Evolutionary conservation across 2,888 invertebrate genomes (phyloP), one percentile per base, ranked within the genome.

Genomic region (Camptogramma bilineatum): DNA sequence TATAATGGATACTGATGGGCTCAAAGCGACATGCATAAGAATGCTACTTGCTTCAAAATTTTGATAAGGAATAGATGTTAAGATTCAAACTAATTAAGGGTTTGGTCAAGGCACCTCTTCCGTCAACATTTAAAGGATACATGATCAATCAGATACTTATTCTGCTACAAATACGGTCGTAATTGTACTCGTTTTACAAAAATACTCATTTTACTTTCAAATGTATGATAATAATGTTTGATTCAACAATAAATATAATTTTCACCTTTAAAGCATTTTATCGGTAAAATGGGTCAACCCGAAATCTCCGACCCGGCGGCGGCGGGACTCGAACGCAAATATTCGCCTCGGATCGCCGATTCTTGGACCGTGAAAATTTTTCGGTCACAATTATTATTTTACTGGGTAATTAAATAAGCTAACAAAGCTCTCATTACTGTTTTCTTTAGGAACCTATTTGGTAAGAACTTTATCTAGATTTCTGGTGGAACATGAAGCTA

Each of bases 351-450:
- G 34, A 39, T 39, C 34, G 13, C 13, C 13, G 34, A 39, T 39
- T 4, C 13, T 39, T 39, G 34, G 10, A 13, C 34, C 13, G 34
- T 39, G 34, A 39, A 34, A 39, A 13, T 13, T 39, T 39, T 39
- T 39, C 13, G 34, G 34, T 39, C 34, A 13, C 13, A 39, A 13
- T 39, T 13, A 13, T 39, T 39, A 39, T 39, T 39, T 39, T 39
- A 39, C 13, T 39, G 34, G 34, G 34, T 39, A 39, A 39, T 39
- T 39, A 39, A 39, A 39, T 39, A 39, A 34, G 34, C 34, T 39
- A 39, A 39, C 34, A 39, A 39, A 31, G 10, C 4, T 39, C 34
- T 13, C 13, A 13, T 39, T 39, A 13, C 13, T 31, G 34, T 39
- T 39, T 39, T 39, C 13, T 39, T 39, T 39, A 2, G 4, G 13